Base-by-base conservation (phyloP, 2,888 invertebrate genomes). In the Sarcophaga caerulescens region DNA sequence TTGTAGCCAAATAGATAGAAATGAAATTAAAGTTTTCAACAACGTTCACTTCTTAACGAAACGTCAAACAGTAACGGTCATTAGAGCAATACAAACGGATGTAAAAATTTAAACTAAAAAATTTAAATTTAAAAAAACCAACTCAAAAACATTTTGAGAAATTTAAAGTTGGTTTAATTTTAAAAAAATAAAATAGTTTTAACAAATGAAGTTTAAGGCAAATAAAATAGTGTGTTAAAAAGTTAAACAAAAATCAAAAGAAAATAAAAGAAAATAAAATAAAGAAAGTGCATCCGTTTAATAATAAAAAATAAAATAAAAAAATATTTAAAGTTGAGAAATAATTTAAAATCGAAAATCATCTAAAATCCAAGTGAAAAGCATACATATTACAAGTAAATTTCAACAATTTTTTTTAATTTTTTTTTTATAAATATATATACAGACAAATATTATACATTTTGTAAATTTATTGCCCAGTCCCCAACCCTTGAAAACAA, bases 21-120 rank as follows among this genome's bases (percentile, higher is more conserved):
- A 91, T 88, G 89, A 90, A 85, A 76, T 81, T 89, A 85, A 71
- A 80, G 78, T 87, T 81, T 87, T 63, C 19, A 83, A 88, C 89
- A 89, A 88, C 89, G 90, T 89, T 92, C 92, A 92, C 90, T 92
- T 90, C 91, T 91, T 89, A 90, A 90, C 91, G 89, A 90, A 89
- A 89, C 92, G 89, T 89, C 91, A 90, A 87, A 89, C 91, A 89
- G 92, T 88, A 88, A 79, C 90, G 92, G 90, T 90, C 91, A 90
- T 91, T 91, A 90, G 89, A 90, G 71, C 85, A 83, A 83, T 87
- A 78, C 78, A 74, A 85, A 88, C 87, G 87, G 88, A 87, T 82
- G 78, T 81, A 47, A 85, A 70, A 79, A n/a, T 45, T 23, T 14
- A 71, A 23, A 4, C 19, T 47, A n/a, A 21, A 17, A 23, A 62